Evolutionary conservation across 2,113 vertebrate species (phyloP), one percentile per base, ranked within the genome.

Genomic region (Sphaerodactylus townsendi): DNA sequence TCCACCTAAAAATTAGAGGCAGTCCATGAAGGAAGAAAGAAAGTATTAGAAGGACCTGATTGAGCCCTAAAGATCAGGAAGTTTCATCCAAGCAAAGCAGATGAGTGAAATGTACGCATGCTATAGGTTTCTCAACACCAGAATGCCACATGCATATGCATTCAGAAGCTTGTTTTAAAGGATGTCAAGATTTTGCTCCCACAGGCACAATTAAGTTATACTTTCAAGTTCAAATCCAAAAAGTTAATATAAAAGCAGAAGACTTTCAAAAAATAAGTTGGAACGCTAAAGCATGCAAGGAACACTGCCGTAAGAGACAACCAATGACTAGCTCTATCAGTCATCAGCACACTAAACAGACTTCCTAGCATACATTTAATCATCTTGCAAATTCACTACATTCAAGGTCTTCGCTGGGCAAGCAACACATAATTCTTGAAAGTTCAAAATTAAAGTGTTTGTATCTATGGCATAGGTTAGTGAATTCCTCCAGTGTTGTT

Each of bases 1-100:
- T 93, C 76, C 74, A 93, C 73, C 90, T 91, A 81, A 94, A 77
- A 94, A 84, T 62, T 93, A 91, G 85, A 87, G 79, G 59, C 8
- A 11, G 64, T 87, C 74, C 73, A 48, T 89, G 65, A 95, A 77
- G 28, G 37, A 35, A 8, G n/a, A 77, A 21, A n/a, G 1, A 78
- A n/a, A 71, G 3, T 14, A 53, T 46, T 4, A 46, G 59, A 17
- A 88, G 65, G 72, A 33, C 81, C 68, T 62, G 59, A 33, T 33
- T 72, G 28, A 77, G 28, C 1, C 19, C 39, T 30, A 70, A n/a
- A 76, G 35, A 46, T 35, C 30, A 78, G 71, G 56, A 88, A 84
- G 70, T 1, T 64, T 71, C 66, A 0, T 33, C 77, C 72, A 90
- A 62, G 79, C 64, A 37, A 53, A 48, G 64, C 14, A 76, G n/a